These are phyloP conservation scores for Thamnophis elegans DNA, from an alignment of 2,797 vertebrate genomes.

Conservation along the genomic window DNA sequence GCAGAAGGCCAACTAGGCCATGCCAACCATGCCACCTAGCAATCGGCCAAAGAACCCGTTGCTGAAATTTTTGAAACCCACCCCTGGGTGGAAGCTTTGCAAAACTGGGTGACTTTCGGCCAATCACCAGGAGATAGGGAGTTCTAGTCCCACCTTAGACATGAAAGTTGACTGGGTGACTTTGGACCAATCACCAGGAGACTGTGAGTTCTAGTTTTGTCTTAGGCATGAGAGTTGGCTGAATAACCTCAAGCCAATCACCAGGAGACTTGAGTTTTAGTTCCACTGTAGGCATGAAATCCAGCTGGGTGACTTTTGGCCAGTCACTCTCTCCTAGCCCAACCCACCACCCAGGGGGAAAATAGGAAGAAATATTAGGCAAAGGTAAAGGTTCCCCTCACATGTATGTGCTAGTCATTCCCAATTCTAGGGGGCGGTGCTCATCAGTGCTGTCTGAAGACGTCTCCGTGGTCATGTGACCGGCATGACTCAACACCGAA, in stretches of 20 bases:
- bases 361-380: too few relatives aligned
- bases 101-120: background rate
- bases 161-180: background rate
- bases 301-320: background rate
- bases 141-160: too few relatives aligned
- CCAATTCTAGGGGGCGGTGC: too few relatives aligned
- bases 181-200: background rate
- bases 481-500: too few relatives aligned
- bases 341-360: background rate
- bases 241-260: background rate
- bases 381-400: too few relatives aligned
- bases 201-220: background rate
- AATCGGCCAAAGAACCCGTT: too few relatives aligned
- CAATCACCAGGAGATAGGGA: background rate
- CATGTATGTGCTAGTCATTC: too few relatives aligned
- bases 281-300: background rate
- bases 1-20: too few relatives aligned
- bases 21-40: too few relatives aligned
- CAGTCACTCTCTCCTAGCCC: background rate
- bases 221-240: background rate
- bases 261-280: background rate
- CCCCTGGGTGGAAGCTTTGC: background rate
- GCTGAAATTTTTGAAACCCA: too few relatives aligned
- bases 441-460: too few relatives aligned
- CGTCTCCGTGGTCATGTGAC: too few relatives aligned